Evolutionary conservation across 2,888 invertebrate genomes (phyloP).

Genomic region (Hecatera dysodea): DNA sequence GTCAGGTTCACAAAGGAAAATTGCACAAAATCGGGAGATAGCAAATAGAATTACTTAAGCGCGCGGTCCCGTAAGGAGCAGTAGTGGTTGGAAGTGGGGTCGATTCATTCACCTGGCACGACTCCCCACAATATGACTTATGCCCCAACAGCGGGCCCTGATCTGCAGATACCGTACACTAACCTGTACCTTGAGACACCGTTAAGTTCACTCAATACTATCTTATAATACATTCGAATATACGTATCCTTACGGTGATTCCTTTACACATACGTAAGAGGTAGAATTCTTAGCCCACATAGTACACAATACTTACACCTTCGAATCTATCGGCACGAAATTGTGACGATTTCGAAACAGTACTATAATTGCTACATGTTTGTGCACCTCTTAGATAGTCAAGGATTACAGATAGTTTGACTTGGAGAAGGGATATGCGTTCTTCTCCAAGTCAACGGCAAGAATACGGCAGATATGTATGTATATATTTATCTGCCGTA

Average conservation of each 20-base stretch:
- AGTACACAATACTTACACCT: conserved; percentile 25
- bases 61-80: conserved; percentile 48
- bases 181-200: conserved; percentile 70
- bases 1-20: conserved; percentile 12
- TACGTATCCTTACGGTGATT: conserved; percentile 33
- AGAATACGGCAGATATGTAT: too few relatives aligned
- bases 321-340: conserved; percentile 31
- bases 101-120: conserved; percentile 72
- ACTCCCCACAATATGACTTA: conserved; percentile 66
- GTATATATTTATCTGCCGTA: too few relatives aligned
- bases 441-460: neutral
- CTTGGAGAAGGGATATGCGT: neutral
- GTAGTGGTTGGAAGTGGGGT: conserved; percentile 68
- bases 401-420: conserved; percentile 13
- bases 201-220: conserved; percentile 69
- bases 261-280: conserved; percentile 15
- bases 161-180: conserved; percentile 72
- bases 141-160: conserved; percentile 68
- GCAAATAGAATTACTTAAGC: conserved; percentile 34
- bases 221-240: conserved; percentile 45
- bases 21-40: conserved; percentile 29
- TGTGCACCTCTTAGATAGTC: conserved; percentile 18
- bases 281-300: conserved; percentile 23
- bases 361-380: conserved; percentile 31
- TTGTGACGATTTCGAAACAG: conserved; percentile 35